Evolutionary conservation across 2,113 vertebrate species (phyloP), one percentile per base, ranked within the genome.

Genomic region (Corapipo altera): DNA sequence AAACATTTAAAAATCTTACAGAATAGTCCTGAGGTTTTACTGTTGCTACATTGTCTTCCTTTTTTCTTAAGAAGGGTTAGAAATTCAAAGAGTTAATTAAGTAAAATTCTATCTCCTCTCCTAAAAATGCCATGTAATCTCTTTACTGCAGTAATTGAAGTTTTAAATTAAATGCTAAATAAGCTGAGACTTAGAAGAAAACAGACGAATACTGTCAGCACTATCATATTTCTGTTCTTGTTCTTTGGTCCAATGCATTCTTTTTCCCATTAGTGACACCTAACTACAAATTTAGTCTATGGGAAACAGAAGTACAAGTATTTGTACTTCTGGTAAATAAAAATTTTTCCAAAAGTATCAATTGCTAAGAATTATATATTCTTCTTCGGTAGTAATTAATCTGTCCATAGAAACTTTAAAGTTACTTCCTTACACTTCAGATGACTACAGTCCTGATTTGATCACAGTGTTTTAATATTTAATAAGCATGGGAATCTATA

Each of bases 401-500:
- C n/a, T 64, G 79, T 82, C 35, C 86, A 33, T 79, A 88, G 62
- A 92, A 22, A 90, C 18, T 69, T 10, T 35, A 70, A 79, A 93
- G 41, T 66, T 95, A 86, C 78, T 86, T 97, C 92, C 78, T 96
- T 94, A 66, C 71, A 74, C 73, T 94, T 95, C 66, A 58, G 87
- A 95, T 84, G 35, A 86, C 71, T 93, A 78, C 88, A 94, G 49
- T 87, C 67, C 74, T 58, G 77, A 95, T 93, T 96, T 95, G 88
- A 92, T 84, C 96, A 83, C 57, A 97, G 70, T 0, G 41, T 41
- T 95, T 96, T 67, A 94, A 93, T 92, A 96, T 90, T 97, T 97
- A 96, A 94, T 95, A 88, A 96, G 85, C 64, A 96, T 48, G 64
- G 27, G 62, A 93, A 96, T 97, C 86, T 83, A 88, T 77, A 96